Conservation (phyloP, 2,113 vertebrate species). For the Halcyon senegalensis region DNA sequence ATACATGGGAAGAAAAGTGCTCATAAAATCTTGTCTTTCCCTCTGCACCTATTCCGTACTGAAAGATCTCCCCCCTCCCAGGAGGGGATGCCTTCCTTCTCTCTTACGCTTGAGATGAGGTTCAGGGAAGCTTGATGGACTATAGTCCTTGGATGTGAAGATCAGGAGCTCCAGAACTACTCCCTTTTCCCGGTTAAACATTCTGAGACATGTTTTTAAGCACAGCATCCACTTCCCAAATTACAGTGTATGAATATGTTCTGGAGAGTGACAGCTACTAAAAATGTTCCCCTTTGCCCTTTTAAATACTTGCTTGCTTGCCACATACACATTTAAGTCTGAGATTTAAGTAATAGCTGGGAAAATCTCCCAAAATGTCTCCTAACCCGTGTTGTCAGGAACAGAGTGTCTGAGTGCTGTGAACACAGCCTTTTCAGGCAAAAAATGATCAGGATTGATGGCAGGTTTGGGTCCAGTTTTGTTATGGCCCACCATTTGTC, state of each 20-base stretch:
- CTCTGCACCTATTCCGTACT: background rate
- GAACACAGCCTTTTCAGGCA: constrained; percentile 41
- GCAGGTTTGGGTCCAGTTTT: background rate
- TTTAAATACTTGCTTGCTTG: constrained; percentile 39
- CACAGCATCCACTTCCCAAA: background rate
- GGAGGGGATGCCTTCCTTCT: background rate
- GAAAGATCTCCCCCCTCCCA: background rate
- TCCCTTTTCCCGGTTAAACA: background rate
- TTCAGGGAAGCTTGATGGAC: background rate
- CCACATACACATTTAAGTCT: constrained; percentile 6
- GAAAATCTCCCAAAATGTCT: constrained; percentile 35
- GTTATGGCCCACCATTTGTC: background rate
- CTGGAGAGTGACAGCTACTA: constrained; percentile 15
- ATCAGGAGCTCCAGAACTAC: background rate
- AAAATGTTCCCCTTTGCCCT: constrained; percentile 44
- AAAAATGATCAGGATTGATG: constrained; percentile 9
- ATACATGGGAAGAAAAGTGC: background rate
- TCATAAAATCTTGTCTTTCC: background rate
- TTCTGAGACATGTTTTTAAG: background rate
- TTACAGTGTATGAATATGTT: background rate
- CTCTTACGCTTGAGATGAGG: background rate
- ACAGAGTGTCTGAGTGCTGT: constrained; percentile 9
- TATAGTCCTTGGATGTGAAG: accelerated
- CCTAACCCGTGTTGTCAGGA: background rate
- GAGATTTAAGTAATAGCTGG: constrained; percentile 39